Conservation (phyloP, 2,797 vertebrate species). For the Cygnus olor region DNA sequence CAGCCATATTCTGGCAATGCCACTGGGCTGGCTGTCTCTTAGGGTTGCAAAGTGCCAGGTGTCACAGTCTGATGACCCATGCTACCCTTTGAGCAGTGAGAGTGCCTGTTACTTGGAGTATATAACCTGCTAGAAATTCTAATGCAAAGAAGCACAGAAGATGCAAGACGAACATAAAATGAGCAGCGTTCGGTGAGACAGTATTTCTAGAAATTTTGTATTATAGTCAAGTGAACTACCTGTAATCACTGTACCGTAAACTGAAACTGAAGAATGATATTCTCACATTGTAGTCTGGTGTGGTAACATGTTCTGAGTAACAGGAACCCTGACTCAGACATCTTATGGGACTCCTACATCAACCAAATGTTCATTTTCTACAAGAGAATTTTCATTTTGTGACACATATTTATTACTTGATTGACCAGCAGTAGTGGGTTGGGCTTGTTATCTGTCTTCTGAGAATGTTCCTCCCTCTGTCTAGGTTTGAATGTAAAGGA, state of each 20-base stretch:
- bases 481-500: not conserved
- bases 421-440: not conserved
- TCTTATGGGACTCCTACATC: not conserved
- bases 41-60: not conserved
- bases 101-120: not conserved
- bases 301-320: not conserved
- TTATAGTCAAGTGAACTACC: not conserved
- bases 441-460: not conserved
- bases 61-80: rapidly evolving
- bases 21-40: not conserved
- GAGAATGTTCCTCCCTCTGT: not conserved
- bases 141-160: not conserved
- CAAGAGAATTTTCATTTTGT: not conserved
- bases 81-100: not conserved
- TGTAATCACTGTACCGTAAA: not conserved
- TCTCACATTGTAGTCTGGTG: not conserved
- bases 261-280: not conserved
- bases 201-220: not conserved
- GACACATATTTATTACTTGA: not conserved
- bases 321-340: not conserved
- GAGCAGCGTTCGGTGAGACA: not conserved
- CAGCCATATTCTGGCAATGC: not conserved
- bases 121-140: not conserved
- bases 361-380: not conserved
- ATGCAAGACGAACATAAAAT: not conserved